Evolutionary conservation across 2,888 invertebrate genomes (phyloP), one percentile per base, ranked within the genome.

Genomic region (Torymus texanus): DNA sequence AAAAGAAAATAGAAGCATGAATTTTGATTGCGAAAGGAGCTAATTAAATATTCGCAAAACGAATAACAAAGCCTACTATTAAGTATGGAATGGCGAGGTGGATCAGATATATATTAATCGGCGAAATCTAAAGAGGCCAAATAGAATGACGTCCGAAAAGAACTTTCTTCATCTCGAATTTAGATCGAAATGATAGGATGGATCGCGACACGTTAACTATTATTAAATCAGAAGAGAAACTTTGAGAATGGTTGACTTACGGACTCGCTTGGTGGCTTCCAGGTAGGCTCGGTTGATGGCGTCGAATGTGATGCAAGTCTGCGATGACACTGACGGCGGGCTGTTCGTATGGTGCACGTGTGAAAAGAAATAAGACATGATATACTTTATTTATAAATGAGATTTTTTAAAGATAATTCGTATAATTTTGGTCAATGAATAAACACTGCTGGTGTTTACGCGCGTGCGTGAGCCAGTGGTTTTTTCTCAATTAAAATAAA

Each of bases 261-360:
- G 93, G 87, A 97, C 95, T 91, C 97, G 93, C 90, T 96, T 96
- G 86, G 96, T 93, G 70, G 96, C 96, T 89, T 97, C 96, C 83
- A 95, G 91, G 91, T 97, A 97, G 63, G 97, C 97, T 85, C 95
- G 95, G 91, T 97, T 97, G 81, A 97, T 93, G 72, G 97, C 96
- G 86, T 97, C 96, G 89, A 96, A 97, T 5, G 97, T 97, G 89
- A 97, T 96, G 90, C 97, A 97, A 81, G 95, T 95, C 83, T 94
- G 93, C 71, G 94, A 94, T 85, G 93, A 94, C 86, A 83, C 82
- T 3, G 86, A 78, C 61, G 87, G 72, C 50, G 89, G 86, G 81
- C 95, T 95, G 92, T 10, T 79, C 82, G 16, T 4, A 51, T 55
- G 29, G 21, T 12, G 16, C 41, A 50, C 41, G 58, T 14, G 21